phyloP scores from a whole-genome alignment of 1,140 invertebrate species.

The Charaxes varanes region DNA sequence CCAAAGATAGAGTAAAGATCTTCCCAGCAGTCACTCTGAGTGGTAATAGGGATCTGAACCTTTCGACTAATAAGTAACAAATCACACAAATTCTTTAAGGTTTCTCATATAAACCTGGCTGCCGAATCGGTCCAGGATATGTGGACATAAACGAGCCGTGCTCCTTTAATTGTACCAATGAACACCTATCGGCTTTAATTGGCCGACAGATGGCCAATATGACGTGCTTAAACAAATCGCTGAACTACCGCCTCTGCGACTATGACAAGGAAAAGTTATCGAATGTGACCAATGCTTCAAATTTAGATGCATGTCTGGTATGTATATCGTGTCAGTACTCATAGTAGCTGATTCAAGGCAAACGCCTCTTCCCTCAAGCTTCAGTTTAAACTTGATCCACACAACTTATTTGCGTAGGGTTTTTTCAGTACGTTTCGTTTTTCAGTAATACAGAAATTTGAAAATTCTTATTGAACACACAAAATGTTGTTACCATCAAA shows the following conservation, averaged over 20 bases:
- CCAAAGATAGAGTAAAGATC: no score
- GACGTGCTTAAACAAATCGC: constrained; percentile 32
- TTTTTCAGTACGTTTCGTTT: no score
- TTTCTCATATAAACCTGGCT: constrained; percentile 32
- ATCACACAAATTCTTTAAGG: constrained; percentile 23
- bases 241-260: constrained; percentile 33
- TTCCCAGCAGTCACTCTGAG: no score
- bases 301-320: constrained; percentile 31
- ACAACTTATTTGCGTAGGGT: no score
- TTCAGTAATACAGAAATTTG: no score
- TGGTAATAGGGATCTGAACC: no score
- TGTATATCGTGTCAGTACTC: no score
- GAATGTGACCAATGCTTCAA: constrained; percentile 10
- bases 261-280: constrained; percentile 11
- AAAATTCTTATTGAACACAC: no score
- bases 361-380: no score
- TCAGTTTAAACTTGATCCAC: no score
- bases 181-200: constrained; percentile 20
- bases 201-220: constrained; percentile 27
- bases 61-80: neutral
- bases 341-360: no score
- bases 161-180: constrained; percentile 32
- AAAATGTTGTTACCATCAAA: no score
- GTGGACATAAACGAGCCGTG: constrained; percentile 47
- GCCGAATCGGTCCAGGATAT: constrained; percentile 33